Percentiles rank a stretch among this genome's conserved stretches.
phyloP scores from a whole-genome alignment of 2,888 invertebrate genomes.

The Oscheius sp. region DNA sequence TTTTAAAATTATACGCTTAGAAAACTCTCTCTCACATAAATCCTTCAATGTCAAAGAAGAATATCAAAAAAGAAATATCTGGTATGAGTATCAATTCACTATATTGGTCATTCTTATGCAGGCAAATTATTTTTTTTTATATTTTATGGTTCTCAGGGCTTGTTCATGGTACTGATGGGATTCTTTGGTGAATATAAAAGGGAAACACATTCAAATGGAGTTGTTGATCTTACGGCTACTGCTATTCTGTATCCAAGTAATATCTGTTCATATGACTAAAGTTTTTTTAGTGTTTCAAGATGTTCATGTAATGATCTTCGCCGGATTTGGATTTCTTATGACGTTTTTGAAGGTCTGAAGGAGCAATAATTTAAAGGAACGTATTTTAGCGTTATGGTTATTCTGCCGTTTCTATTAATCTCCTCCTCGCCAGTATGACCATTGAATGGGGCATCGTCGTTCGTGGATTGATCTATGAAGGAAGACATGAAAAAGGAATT shows the following conservation, averaged over 20 bases:
- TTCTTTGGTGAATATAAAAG: conserved; percentile 54
- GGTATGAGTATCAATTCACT: conserved; percentile 21
- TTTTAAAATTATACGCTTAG: no score
- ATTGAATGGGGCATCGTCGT: conserved; percentile 80
- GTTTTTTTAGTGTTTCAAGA: conserved; percentile 74
- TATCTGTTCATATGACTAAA: conserved; percentile 5
- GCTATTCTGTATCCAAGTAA: conserved; percentile 42
- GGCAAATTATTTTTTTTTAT: neutral
- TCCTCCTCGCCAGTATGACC: conserved; percentile 83
- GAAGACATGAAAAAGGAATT: conserved; percentile 21
- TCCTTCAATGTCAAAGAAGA: neutral
- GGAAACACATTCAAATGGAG: conserved; percentile 50
- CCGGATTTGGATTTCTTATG: conserved; percentile 94
- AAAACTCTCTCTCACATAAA: neutral
- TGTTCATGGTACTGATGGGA: conserved; percentile 61
- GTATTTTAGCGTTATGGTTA: conserved; percentile 79
- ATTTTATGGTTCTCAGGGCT: conserved; percentile 32
- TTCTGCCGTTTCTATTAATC: conserved; percentile 86
- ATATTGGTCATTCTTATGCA: conserved; percentile 10
- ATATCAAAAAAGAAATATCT: neutral
- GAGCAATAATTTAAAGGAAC: neutral
- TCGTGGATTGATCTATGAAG: conserved; percentile 51
- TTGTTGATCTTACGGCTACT: conserved; percentile 31
- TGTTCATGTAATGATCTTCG: conserved; percentile 93
- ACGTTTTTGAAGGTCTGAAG: conserved; percentile 78